Conservation (phyloP, 1,140 invertebrate species). For the Atta colombica region DNA sequence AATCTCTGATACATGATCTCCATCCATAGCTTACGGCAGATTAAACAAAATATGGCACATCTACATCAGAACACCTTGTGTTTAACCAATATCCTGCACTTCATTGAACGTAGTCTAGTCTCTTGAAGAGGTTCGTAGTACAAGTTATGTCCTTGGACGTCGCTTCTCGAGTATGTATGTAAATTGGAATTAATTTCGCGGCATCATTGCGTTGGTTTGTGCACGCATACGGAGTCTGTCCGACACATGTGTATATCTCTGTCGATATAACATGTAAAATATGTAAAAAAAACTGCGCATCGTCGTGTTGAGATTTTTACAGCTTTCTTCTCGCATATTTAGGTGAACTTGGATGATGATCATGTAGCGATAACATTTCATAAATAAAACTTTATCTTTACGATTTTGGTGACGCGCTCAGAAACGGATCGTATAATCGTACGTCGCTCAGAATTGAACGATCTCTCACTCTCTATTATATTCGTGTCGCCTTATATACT, state of each 20-base stretch:
- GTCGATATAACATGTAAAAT: not conserved
- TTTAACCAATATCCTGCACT: slow-evolving; percentile 43
- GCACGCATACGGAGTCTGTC: slow-evolving; percentile 14
- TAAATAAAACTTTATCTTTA: slow-evolving; percentile 74
- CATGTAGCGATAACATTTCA: slow-evolving; percentile 57
- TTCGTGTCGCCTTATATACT: slow-evolving; percentile 34
- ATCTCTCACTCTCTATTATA: slow-evolving; percentile 38
- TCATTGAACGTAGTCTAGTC: slow-evolving; percentile 42
- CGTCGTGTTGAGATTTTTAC: not conserved
- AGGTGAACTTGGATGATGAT: slow-evolving; percentile 32
- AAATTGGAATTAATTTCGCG: slow-evolving; percentile 59
- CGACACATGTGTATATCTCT: not conserved
- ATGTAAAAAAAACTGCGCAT: not conserved
- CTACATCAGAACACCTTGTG: slow-evolving; percentile 22
- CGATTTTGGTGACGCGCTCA: slow-evolving; percentile 50
- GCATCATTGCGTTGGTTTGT: not conserved
- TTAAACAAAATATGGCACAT: slow-evolving; percentile 32
- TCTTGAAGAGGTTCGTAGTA: slow-evolving; percentile 55
- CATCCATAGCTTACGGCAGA: not conserved
- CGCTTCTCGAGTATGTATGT: slow-evolving; percentile 22
- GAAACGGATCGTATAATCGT: slow-evolving; percentile 18
- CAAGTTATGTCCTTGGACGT: slow-evolving; percentile 47
- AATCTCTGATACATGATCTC: not conserved
- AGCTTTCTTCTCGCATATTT: not conserved
- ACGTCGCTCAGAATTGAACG: slow-evolving; percentile 19